Percentiles rank a stretch among this genome's conserved stretches.
These are phyloP conservation scores for Nasonia oneida DNA, from an alignment of 2,888 invertebrate species.

Conservation along the genomic window DNA sequence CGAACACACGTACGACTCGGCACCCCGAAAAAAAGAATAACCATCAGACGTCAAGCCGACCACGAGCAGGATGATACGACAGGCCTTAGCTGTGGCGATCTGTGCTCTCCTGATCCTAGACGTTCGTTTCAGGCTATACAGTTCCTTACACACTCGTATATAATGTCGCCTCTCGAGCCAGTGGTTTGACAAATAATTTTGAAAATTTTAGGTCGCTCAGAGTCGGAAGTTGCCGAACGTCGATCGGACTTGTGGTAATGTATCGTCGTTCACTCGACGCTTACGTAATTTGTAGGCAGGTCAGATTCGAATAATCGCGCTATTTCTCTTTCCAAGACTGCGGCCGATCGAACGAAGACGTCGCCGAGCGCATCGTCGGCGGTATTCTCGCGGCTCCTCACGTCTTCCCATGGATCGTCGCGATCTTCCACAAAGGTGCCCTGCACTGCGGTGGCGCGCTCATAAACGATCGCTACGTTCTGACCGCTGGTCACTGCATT, in stretches of 20 bases:
- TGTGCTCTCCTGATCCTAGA: slow-evolving; percentile 66
- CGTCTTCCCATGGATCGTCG: slow-evolving; percentile 82
- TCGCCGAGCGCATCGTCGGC: slow-evolving; percentile 80
- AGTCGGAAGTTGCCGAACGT: background rate
- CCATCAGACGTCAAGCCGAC: slow-evolving; percentile 47
- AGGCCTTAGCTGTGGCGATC: slow-evolving; percentile 52
- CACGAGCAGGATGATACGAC: slow-evolving; percentile 34
- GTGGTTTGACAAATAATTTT: background rate
- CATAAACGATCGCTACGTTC: slow-evolving; percentile 81
- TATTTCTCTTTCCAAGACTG: slow-evolving; percentile 69
- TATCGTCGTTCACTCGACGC: background rate
- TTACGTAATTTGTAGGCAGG: background rate
- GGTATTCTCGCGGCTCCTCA: slow-evolving; percentile 80
- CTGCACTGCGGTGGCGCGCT: slow-evolving; percentile 82
- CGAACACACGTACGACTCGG: background rate
- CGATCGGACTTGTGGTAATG: background rate
- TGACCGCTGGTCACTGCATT: slow-evolving; percentile 83
- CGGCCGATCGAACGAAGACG: slow-evolving; percentile 68
- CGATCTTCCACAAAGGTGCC: slow-evolving; percentile 78
- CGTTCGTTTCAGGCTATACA: slow-evolving; percentile 67
- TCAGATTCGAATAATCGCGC: background rate
- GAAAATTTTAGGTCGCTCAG: background rate
- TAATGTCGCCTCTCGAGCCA: background rate
- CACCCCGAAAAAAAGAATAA: slow-evolving; percentile 37
- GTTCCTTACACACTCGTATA: slow-evolving; percentile 62